A percentile compares a stretch with the other conserved stretches of the same genome.
Conservation (phyloP, 2,888 invertebrate genomes). For the Cylloceria caligata region DNA sequence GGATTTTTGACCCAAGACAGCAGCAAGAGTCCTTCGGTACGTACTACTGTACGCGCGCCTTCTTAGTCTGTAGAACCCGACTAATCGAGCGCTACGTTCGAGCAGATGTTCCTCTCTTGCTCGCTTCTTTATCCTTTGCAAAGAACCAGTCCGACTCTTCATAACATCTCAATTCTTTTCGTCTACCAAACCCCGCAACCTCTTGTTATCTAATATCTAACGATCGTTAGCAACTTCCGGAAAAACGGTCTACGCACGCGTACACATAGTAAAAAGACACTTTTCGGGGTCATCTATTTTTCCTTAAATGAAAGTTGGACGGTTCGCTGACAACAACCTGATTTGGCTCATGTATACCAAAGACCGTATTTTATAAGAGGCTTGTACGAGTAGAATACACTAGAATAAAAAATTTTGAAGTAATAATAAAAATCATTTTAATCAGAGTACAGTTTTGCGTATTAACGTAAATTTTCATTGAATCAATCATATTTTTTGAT, state of each 20-base stretch:
- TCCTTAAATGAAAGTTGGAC: not conserved
- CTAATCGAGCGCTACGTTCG: slow-evolving; percentile 76
- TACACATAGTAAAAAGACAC: slow-evolving; percentile 27
- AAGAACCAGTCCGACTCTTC: slow-evolving; percentile 21
- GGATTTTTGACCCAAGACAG: slow-evolving; percentile 72
- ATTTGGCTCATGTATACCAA: not conserved
- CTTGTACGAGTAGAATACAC: too few species aligned
- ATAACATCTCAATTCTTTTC: slow-evolving; percentile 30
- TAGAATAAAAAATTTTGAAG: too few species aligned
- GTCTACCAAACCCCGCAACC: not conserved
- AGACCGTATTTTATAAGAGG: not conserved
- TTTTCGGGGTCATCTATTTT: slow-evolving; percentile 27
- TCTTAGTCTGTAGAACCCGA: slow-evolving; percentile 64
- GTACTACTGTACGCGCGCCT: slow-evolving; percentile 28
- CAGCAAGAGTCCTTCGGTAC: slow-evolving; percentile 62
- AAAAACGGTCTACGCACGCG: slow-evolving; percentile 41
- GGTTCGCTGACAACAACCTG: not conserved
- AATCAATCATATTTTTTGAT: too few species aligned
- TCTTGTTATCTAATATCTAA: slow-evolving; percentile 63
- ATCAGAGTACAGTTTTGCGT: too few species aligned
- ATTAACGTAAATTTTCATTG: too few species aligned
- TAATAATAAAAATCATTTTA: too few species aligned
- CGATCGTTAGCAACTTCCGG: slow-evolving; percentile 74
- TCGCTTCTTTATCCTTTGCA: slow-evolving; percentile 27
- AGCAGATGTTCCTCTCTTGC: slow-evolving; percentile 75